Conservation (phyloP, 2,888 invertebrate genomes). For the Agriotes lineatus region DNA sequence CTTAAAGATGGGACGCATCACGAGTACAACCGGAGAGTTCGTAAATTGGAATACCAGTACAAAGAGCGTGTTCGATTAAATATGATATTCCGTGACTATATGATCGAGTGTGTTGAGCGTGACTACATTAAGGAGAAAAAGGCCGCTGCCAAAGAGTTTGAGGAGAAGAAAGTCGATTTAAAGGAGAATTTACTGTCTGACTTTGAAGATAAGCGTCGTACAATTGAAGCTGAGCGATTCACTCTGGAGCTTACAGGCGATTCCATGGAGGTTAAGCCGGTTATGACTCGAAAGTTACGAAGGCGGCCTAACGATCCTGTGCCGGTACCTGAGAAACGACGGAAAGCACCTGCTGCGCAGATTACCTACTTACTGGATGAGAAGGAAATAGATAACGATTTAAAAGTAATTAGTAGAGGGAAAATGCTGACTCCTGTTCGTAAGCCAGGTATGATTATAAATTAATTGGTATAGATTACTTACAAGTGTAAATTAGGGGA, state of each 20-base stretch:
- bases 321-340: slow-evolving; percentile 88
- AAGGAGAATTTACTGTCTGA: slow-evolving; percentile 90
- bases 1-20: slow-evolving; percentile 88
- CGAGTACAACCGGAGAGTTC: slow-evolving; percentile 85
- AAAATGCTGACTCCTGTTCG: slow-evolving; percentile 69
- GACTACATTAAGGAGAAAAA: slow-evolving; percentile 91
- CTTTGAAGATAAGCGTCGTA: slow-evolving; percentile 91
- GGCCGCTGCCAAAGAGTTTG: slow-evolving; percentile 91
- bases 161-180: slow-evolving; percentile 93
- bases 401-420: slow-evolving; percentile 81
- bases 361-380: slow-evolving; percentile 91
- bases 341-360: slow-evolving; percentile 86
- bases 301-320: slow-evolving; percentile 94
- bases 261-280: slow-evolving; percentile 92
- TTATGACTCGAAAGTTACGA: slow-evolving; percentile 93
- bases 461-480: too few relatives aligned
- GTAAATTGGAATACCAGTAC: slow-evolving; percentile 84
- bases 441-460: slow-evolving; percentile 63
- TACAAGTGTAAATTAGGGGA: slow-evolving; percentile 47
- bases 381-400: slow-evolving; percentile 87
- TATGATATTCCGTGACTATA: slow-evolving; percentile 81
- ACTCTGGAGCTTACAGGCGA: slow-evolving; percentile 93
- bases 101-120: slow-evolving; percentile 87
- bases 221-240: slow-evolving; percentile 88
- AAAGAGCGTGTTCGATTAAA: slow-evolving; percentile 85